Evolutionary conservation across 2,888 invertebrate genomes (phyloP).

Genomic region (Cybosia mesomella): DNA sequence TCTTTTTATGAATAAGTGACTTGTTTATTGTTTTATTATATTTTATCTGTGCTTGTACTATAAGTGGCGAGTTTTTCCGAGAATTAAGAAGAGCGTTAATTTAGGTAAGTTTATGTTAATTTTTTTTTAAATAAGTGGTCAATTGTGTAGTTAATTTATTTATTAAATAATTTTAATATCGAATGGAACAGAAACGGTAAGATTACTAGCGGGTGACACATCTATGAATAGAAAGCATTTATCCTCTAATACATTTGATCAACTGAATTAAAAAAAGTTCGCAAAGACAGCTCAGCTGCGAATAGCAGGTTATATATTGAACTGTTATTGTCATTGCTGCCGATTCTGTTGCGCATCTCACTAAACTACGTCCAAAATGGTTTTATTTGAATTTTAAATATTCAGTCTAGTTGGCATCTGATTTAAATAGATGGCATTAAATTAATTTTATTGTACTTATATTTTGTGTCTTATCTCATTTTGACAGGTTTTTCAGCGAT

Average conservation of each 20-base stretch:
- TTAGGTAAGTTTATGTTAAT: slow-evolving; percentile 50
- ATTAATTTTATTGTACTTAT: background rate
- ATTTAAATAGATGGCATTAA: background rate
- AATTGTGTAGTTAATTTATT: background rate
- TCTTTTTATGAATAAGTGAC: slow-evolving; percentile 52
- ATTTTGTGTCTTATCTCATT: background rate
- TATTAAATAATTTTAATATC: slow-evolving; percentile 26
- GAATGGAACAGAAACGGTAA: slow-evolving; percentile 44
- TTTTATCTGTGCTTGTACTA: slow-evolving; percentile 45
- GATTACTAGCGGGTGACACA: slow-evolving; percentile 46
- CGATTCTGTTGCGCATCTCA: background rate
- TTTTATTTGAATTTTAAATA: background rate
- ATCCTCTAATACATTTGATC: slow-evolving; percentile 52
- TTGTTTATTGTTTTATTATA: slow-evolving; percentile 44
- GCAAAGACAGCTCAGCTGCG: slow-evolving; percentile 27
- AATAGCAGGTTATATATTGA: slow-evolving; percentile 34
- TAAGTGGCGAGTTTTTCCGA: slow-evolving; percentile 37
- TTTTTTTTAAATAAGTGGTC: background rate
- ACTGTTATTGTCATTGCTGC: slow-evolving; percentile 20
- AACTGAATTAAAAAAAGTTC: slow-evolving; percentile 51
- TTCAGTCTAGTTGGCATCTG: background rate
- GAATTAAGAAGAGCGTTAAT: slow-evolving; percentile 49
- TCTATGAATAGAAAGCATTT: slow-evolving; percentile 56
- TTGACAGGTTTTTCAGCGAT: background rate
- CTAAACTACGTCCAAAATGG: background rate